These are phyloP conservation scores for Bibio marci DNA, from an alignment of 2,888 invertebrate species.

Conservation along the genomic window DNA sequence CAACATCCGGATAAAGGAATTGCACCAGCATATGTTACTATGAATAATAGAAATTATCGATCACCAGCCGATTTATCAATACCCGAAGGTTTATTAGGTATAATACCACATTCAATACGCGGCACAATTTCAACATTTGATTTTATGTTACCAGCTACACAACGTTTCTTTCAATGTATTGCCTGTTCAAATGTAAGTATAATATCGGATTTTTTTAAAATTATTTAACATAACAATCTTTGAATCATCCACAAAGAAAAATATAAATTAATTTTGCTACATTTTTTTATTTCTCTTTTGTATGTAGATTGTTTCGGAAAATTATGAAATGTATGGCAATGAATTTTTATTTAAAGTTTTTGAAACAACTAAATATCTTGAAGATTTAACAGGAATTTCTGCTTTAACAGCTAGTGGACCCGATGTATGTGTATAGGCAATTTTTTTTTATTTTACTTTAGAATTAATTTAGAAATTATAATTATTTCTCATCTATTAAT, in stretches of 20 bases:
- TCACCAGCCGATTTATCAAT: constrained; percentile 16
- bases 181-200: constrained; percentile 58
- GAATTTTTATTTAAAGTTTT: constrained; percentile 65
- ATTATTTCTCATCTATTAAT: no score
- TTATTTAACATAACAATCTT: no score
- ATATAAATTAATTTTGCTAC: no score
- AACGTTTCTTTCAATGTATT: constrained; percentile 77
- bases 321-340: constrained; percentile 37
- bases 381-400: constrained; percentile 68
- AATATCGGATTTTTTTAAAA: not conserved
- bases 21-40: constrained; percentile 45
- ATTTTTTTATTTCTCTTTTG: constrained; percentile 3
- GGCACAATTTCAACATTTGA: constrained; percentile 75
- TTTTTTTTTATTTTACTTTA: no score
- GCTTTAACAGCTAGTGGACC: constrained; percentile 10
- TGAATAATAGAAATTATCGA: constrained; percentile 15
- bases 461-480: no score
- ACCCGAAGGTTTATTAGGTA: constrained; percentile 52
- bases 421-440: no score
- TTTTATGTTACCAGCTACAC: constrained; percentile 67
- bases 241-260: no score
- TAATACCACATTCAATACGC: constrained; percentile 83
- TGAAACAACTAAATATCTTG: constrained; percentile 63
- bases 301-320: constrained; percentile 27
- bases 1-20: constrained; percentile 60